A percentile compares a stretch with the other conserved stretches of the same genome.
These are phyloP conservation scores for Agonopterix arenella DNA, from an alignment of 2,888 invertebrate species.

Conservation along the genomic window DNA sequence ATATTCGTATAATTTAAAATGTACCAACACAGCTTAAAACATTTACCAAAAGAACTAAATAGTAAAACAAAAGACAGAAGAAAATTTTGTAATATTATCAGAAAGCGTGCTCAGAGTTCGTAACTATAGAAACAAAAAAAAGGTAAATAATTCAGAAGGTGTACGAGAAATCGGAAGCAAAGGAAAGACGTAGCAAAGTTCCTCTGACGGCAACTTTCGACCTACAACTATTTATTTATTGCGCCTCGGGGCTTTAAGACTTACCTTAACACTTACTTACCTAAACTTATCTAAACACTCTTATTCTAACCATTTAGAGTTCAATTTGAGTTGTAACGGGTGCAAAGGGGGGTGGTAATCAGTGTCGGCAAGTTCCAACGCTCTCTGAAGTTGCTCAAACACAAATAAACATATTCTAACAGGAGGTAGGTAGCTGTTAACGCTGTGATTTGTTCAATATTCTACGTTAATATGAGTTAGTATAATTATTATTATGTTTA, in stretches of 20 bases:
- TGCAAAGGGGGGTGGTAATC: slow-evolving; percentile 12
- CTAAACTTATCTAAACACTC: slow-evolving; percentile 4
- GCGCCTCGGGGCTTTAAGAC: slow-evolving; percentile 46
- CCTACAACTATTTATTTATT: slow-evolving; percentile 64
- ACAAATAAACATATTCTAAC: slow-evolving; percentile 51
- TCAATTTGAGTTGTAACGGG: slow-evolving; percentile 8
- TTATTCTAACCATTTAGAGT: slow-evolving; percentile 16
- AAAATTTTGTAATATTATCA: background rate
- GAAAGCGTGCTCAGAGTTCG: slow-evolving; percentile 16
- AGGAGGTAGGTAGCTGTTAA: slow-evolving; percentile 28
- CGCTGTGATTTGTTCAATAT: slow-evolving; percentile 38
- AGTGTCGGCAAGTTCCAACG: slow-evolving; percentile 27
- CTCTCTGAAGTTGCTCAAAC: slow-evolving; percentile 31
- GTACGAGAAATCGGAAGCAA: slow-evolving; percentile 37
- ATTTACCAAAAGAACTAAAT: no score
- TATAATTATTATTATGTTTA: background rate
- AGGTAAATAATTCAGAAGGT: slow-evolving; percentile 51
- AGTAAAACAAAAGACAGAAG: background rate
- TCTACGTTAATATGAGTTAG: slow-evolving; percentile 31
- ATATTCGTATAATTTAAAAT: no score
- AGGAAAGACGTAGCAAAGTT: slow-evolving; percentile 40
- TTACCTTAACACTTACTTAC: slow-evolving; percentile 15
- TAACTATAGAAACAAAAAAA: slow-evolving; percentile 37
- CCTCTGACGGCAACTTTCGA: slow-evolving; percentile 41
- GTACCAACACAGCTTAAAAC: no score